A percentile compares a stretch with the other conserved stretches of the same genome.
phyloP scores from a whole-genome alignment of 1,140 invertebrate genomes.

The Drosophila sechellia region DNA sequence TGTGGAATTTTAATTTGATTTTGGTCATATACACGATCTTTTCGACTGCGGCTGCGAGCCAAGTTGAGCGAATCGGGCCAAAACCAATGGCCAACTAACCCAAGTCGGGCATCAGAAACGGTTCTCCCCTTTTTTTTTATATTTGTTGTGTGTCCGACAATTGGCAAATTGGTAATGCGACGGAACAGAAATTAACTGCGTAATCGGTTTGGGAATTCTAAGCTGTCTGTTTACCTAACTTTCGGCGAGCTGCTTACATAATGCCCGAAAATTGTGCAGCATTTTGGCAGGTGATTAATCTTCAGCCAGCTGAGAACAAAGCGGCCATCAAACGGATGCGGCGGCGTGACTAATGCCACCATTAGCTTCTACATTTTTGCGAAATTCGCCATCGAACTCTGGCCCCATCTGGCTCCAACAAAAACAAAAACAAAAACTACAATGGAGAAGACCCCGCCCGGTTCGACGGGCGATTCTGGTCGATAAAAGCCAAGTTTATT shows the following conservation, averaged over 20 bases:
- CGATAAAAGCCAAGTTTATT: slow-evolving; percentile 51
- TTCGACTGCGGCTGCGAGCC: slow-evolving; percentile 42
- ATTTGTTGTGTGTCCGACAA: slow-evolving; percentile 3
- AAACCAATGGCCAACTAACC: slow-evolving; percentile 43
- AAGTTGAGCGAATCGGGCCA: slow-evolving; percentile 57
- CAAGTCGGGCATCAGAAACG: slow-evolving; percentile 32
- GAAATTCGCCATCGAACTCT: slow-evolving; percentile 68
- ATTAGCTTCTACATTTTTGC: slow-evolving; percentile 66
- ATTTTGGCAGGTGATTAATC: slow-evolving; percentile 57
- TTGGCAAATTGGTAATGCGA: slow-evolving; percentile 40
- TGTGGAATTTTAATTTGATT: slow-evolving; percentile 82
- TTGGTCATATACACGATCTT: slow-evolving; percentile 80
- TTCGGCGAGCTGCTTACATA: slow-evolving; percentile 44
- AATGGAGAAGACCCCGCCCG: slow-evolving; percentile 47
- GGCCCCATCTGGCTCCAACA: slow-evolving; percentile 17
- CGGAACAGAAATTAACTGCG: slow-evolving; percentile 10
- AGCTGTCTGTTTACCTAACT: slow-evolving; percentile 17
- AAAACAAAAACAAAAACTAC: slow-evolving; percentile 20
- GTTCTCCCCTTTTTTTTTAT: slow-evolving; percentile 12
- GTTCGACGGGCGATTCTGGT: slow-evolving; percentile 35
- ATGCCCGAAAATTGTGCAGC: slow-evolving; percentile 55
- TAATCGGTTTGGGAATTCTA: slow-evolving; percentile 41
- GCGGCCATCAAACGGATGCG: slow-evolving; percentile 38
- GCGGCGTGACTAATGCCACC: slow-evolving; percentile 72
- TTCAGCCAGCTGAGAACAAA: slow-evolving; percentile 26